phyloP scores from a whole-genome alignment of 2,888 invertebrate genomes.

The Drosophila yooni region DNA sequence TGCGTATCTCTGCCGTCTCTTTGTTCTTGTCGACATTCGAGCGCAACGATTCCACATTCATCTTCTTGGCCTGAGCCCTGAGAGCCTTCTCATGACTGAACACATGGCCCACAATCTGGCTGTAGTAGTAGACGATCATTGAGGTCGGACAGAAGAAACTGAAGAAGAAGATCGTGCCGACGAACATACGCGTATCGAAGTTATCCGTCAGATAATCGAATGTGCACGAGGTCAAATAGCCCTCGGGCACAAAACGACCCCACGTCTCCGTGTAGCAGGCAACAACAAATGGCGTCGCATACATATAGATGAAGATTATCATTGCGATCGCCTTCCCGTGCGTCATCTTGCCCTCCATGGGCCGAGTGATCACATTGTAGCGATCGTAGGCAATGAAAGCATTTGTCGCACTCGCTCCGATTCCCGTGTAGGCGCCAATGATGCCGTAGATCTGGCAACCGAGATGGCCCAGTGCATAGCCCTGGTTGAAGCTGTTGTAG shows the following conservation, averaged over 20 bases:
- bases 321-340: conserved; percentile 92
- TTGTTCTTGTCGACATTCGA: conserved; percentile 69
- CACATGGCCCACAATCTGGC: conserved; percentile 94
- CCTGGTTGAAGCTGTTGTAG: conserved; percentile 90
- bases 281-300: conserved; percentile 92
- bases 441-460: conserved; percentile 92
- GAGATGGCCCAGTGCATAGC: conserved; percentile 90
- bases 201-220: conserved; percentile 93
- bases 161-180: conserved; percentile 90
- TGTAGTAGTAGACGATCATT: conserved; percentile 93
- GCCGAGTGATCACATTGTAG: conserved; percentile 91
- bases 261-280: conserved; percentile 92
- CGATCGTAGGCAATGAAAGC: conserved; percentile 95
- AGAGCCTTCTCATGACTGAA: conserved; percentile 93
- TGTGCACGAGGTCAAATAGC: conserved; percentile 93
- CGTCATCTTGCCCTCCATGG: conserved; percentile 92
- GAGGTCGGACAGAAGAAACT: conserved; percentile 92
- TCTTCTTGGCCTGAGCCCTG: conserved; percentile 66
- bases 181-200: conserved; percentile 92
- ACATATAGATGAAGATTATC: conserved; percentile 90
- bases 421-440: conserved; percentile 92
- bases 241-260: conserved; percentile 95
- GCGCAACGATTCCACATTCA: conserved; percentile 69
- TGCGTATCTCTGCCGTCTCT: conserved; percentile 90
- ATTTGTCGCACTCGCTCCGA: conserved; percentile 92